Conservation (phyloP, 2,113 vertebrate genomes). For the Coturnix japonica region DNA sequence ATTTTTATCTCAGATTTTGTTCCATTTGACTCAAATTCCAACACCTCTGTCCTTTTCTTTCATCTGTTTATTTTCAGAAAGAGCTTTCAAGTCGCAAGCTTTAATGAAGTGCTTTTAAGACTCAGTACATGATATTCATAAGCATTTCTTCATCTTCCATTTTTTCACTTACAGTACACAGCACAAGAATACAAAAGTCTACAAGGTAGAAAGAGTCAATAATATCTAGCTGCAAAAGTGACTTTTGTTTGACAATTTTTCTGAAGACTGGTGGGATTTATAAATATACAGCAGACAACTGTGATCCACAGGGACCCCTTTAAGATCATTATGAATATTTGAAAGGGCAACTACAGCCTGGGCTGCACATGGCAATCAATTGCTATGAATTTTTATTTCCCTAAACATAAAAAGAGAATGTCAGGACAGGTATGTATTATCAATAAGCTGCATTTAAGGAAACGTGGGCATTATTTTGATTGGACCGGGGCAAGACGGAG, state of each 20-base stretch:
- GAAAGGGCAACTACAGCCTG: conserved; percentile 57
- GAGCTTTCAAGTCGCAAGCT: not conserved
- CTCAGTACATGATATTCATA: not conserved
- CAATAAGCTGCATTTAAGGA: conserved; percentile 46
- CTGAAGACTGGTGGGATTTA: conserved; percentile 44
- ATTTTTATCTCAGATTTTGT: conserved; percentile 7
- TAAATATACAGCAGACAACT: conserved; percentile 55
- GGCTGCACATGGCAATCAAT: conserved; percentile 59
- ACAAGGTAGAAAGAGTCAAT: conserved; percentile 43
- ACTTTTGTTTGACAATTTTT: conserved; percentile 64
- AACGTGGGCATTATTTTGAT: conserved; percentile 1
- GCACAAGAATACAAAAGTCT: not conserved
- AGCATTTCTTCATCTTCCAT: conserved; percentile 31
- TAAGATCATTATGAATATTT: conserved; percentile 73
- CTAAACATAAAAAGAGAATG: not conserved
- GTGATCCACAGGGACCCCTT: conserved; percentile 36
- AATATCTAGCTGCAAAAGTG: conserved; percentile 24
- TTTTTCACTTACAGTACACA: not conserved
- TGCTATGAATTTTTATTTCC: conserved; percentile 69
- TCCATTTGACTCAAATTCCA: not conserved
- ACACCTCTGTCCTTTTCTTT: not conserved
- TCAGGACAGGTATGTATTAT: conserved; percentile 44
- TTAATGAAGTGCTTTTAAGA: conserved; percentile 13
- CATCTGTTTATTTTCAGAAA: not conserved
- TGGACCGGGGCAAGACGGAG: not conserved